A percentile compares a stretch with the other conserved stretches of the same genome.
Conservation (phyloP, 2,888 invertebrate species). For the Ichneumon xanthorius region DNA sequence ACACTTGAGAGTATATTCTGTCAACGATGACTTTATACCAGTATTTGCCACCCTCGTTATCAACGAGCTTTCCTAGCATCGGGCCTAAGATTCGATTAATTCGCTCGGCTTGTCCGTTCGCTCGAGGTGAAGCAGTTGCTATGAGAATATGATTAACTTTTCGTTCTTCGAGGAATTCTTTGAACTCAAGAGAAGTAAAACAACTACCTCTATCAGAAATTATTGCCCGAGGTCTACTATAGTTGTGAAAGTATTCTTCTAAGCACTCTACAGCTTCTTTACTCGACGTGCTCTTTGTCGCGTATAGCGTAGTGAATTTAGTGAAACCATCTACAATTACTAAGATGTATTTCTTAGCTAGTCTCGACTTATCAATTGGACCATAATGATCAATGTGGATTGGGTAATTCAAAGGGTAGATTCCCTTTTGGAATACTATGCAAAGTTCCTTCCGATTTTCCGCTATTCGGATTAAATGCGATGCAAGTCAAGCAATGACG, state of each 20-base stretch:
- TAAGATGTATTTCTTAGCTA: constrained; percentile 74
- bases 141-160: background rate
- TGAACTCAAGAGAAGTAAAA: background rate
- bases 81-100: constrained; percentile 66
- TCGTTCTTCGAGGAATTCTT: background rate
- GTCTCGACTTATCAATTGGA: constrained; percentile 69
- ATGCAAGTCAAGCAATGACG: constrained; percentile 64
- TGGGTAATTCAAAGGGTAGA: constrained; percentile 55
- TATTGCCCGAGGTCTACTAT: background rate
- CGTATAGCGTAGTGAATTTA: constrained; percentile 72
- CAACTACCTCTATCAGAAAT: background rate
- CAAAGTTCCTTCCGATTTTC: constrained; percentile 61
- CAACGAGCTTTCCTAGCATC: constrained; percentile 49
- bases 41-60: background rate
- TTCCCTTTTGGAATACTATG: constrained; percentile 64
- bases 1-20: no score
- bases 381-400: constrained; percentile 64
- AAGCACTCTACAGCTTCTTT: constrained; percentile 67
- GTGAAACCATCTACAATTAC: constrained; percentile 73
- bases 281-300: constrained; percentile 62
- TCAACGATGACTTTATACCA: constrained; percentile 12
- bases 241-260: constrained; percentile 57
- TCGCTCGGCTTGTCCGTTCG: constrained; percentile 57
- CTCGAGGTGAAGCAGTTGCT: background rate
- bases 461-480: constrained; percentile 35